Evolutionary conservation across 2,113 vertebrate genomes (phyloP), one percentile per base, ranked within the genome.

Genomic region (Nibea coibor): DNA sequence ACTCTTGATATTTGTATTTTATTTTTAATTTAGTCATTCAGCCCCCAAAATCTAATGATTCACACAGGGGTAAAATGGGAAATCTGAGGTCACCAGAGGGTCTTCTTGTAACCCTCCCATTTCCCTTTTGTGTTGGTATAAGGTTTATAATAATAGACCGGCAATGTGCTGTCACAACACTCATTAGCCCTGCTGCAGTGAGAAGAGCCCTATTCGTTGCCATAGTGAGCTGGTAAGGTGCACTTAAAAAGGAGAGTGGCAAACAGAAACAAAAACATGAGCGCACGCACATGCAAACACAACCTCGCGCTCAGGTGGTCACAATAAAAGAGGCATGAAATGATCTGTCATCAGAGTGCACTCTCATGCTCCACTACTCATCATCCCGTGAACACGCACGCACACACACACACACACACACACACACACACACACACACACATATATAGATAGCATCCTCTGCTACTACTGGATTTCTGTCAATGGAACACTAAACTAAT

Each of bases 301-400:
- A 28, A 10, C n/a, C 62, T 31, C 62, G 24, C 84, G 88, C 78
- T 86, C 84, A 87, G 90, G 88, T 85, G 69, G 80, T 73, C 82
- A 84, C 84, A 91, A 90, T 86, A 87, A 70, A 90, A 56, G 74
- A 87, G 72, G 85, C 72, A 85, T 94, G 83, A 94, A 93, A 91
- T 90, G 91, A 94, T 93, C 91, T 94, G 92, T 95, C 93, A 94
- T 94, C 92, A 91, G 90, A 82, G 75, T 91, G 88, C 91, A 89
- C 84, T 84, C 88, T 93, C 83, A 80, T 54, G 85, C 87, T 73
- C 74, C 75, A 74, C 64, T 58, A 77, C 72, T 75, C 82, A 78
- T 11, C 72, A 57, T 50, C 79, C 51, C 22, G 58, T n/a, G 4
- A 42, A n/a, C 64, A 22, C 45, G 53, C n/a, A 64, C 43, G 4